Conservation (phyloP, 1,140 invertebrate species). For the Camponotus floridanus region DNA sequence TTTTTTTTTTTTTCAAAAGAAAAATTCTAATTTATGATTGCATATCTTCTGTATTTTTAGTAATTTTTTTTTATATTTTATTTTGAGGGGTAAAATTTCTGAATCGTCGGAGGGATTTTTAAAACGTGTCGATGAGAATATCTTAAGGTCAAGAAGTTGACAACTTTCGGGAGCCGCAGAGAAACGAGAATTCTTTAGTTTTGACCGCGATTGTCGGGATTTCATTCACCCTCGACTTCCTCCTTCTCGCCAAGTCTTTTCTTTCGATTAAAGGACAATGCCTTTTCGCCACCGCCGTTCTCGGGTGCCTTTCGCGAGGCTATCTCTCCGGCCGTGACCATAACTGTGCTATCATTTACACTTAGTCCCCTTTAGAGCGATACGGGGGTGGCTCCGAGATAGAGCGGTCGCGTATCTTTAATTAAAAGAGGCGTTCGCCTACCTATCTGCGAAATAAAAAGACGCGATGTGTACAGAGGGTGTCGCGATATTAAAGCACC, state of each 20-base stretch:
- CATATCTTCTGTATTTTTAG: neutral
- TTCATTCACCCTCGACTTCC: constrained; percentile 57
- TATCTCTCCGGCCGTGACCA: constrained; percentile 74
- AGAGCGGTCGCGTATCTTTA: constrained; percentile 84
- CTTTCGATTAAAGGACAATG: constrained; percentile 57
- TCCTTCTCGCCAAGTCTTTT: constrained; percentile 64
- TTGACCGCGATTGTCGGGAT: constrained; percentile 29
- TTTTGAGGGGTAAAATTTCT: neutral
- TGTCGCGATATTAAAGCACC: constrained; percentile 47
- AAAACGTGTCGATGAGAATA: neutral
- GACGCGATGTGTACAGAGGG: constrained; percentile 27
- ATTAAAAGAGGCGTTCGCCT: constrained; percentile 79
- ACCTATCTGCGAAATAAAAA: constrained; percentile 71
- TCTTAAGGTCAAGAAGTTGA: neutral
- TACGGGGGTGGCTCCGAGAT: constrained; percentile 70
- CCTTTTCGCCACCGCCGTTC: neutral
- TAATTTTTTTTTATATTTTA: neutral
- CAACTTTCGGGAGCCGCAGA: neutral
- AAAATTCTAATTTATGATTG: too few species aligned
- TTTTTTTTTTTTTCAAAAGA: too few species aligned
- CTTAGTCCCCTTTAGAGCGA: constrained; percentile 76
- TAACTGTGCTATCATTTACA: constrained; percentile 85
- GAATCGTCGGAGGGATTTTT: neutral
- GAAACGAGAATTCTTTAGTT: neutral
- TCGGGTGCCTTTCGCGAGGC: constrained; percentile 20